phyloP scores from a whole-genome alignment of 2,797 vertebrate genomes.

The Anisognathus igniventris region DNA sequence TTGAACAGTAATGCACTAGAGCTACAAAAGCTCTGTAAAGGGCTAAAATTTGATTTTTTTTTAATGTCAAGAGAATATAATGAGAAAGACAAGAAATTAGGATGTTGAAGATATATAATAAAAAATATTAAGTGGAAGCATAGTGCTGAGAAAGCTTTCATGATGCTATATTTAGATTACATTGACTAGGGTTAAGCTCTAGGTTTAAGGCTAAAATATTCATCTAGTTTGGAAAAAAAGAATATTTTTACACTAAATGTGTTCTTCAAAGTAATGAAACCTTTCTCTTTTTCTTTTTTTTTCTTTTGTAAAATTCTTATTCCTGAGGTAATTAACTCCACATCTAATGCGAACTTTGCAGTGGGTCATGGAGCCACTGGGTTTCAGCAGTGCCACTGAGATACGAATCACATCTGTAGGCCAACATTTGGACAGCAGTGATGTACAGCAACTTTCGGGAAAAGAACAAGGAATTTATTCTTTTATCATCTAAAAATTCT shows the following conservation, averaged over 20 bases:
- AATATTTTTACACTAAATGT: conserved; percentile 1
- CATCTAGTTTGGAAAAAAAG: conserved; percentile 32
- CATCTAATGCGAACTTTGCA: background rate
- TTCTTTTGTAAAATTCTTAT: background rate
- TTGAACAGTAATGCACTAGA: background rate
- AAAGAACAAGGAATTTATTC: background rate
- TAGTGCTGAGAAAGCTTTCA: background rate
- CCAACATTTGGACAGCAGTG: background rate
- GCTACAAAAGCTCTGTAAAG: background rate
- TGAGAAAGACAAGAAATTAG: conserved; percentile 38
- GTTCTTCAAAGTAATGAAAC: background rate
- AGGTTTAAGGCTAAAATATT: background rate
- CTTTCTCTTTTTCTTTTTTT: background rate
- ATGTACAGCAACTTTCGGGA: background rate
- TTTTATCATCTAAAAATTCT: background rate
- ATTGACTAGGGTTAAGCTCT: conserved; percentile 9
- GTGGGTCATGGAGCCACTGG: background rate
- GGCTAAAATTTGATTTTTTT: conserved; percentile 23
- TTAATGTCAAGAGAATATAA: conserved; percentile 29
- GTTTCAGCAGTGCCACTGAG: background rate
- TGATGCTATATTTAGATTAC: background rate
- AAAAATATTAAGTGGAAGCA: conserved; percentile 15
- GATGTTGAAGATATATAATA: conserved; percentile 22
- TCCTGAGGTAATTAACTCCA: background rate
- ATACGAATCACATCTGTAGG: background rate